Base-by-base conservation (phyloP, 2,113 vertebrate genomes). In the Ramphastos sulfuratus region DNA sequence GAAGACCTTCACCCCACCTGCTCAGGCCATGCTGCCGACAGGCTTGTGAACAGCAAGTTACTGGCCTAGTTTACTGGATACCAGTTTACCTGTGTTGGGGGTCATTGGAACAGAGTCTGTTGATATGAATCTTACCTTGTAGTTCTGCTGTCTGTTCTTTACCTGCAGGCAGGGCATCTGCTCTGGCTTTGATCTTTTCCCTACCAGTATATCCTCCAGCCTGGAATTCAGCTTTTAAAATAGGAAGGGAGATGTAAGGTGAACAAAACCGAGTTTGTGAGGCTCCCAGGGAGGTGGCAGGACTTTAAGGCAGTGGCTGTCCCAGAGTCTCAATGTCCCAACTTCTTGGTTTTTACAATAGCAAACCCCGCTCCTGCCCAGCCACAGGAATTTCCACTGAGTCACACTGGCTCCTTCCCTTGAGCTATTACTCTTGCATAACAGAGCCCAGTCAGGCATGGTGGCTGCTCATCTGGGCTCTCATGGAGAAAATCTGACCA, bases 301-400 rank as follows among this genome's bases (percentile, higher is more conserved):
- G 39, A 30, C 82, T 92, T 94, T 75, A 83, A 78, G 79, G 76
- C 82, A 93, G 48, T 3, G 2, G 60, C 76, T 81, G 37, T 85
- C 58, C 39, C 1, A 4, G 75, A 77, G 69, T 69, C 61, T 93
- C 50, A 21, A 4, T 50, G 72, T 93, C 89, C 72, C 9, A 1
- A 58, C n/a, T 72, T 96, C 71, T 75, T 91, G 37, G 46, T 42
- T 93, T 95, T 95, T 66, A 56, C 20, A 91, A 63, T 44, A 93
- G 71, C 71, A 86, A 93, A 78, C 39, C 23, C 54, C 82, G 61
- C 52, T 78, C n/a, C 66, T 82, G 64, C 85, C 46, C 70, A 89
- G 88, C 86, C 93, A 93, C 94, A 94, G 67, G 87, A 93, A 93
- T 96, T 97, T 95, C 88, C 73, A 66, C 65, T 92, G 90, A 94